Evolutionary conservation across 2,888 invertebrate species (phyloP).

Genomic region (Stenurella melanura): DNA sequence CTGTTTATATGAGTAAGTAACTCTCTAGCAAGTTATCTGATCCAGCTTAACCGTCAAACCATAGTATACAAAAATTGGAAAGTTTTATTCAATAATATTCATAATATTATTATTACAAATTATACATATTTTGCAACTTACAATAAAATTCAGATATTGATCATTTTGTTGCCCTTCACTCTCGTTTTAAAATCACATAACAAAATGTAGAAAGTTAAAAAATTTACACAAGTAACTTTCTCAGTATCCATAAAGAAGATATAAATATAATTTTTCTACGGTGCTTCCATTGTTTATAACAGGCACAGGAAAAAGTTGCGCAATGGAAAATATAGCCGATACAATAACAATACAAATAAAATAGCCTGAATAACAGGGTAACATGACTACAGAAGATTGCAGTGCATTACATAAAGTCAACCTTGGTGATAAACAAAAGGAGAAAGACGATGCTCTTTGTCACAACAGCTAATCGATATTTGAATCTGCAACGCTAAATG

Average conservation of each 20-base stretch:
- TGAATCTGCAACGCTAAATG: conserved; percentile 55
- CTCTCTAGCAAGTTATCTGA: too few relatives aligned
- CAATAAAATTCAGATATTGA: too few relatives aligned
- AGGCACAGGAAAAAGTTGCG: conserved; percentile 24
- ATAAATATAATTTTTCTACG: neutral
- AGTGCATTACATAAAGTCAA: conserved; percentile 46
- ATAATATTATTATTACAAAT: too few relatives aligned
- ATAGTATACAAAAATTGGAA: too few relatives aligned
- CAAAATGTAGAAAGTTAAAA: neutral
- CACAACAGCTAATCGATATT: conserved; percentile 55
- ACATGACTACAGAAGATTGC: conserved; percentile 42
- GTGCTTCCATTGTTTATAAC: neutral
- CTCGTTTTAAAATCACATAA: neutral
- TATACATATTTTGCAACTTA: too few relatives aligned
- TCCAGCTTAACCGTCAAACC: too few relatives aligned
- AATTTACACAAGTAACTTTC: neutral
- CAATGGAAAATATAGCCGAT: conserved; percentile 4
- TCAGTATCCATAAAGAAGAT: neutral
- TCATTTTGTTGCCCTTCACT: too few relatives aligned
- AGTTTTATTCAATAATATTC: too few relatives aligned
- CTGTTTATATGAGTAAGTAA: too few relatives aligned
- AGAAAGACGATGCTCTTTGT: conserved; percentile 54
- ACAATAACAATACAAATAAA: conserved; percentile 31
- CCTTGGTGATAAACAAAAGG: conserved; percentile 55
- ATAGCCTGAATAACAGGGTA: conserved; percentile 28